These are phyloP conservation scores for Agriopis marginaria DNA, from an alignment of 2,888 invertebrate species.

Conservation along the genomic window DNA sequence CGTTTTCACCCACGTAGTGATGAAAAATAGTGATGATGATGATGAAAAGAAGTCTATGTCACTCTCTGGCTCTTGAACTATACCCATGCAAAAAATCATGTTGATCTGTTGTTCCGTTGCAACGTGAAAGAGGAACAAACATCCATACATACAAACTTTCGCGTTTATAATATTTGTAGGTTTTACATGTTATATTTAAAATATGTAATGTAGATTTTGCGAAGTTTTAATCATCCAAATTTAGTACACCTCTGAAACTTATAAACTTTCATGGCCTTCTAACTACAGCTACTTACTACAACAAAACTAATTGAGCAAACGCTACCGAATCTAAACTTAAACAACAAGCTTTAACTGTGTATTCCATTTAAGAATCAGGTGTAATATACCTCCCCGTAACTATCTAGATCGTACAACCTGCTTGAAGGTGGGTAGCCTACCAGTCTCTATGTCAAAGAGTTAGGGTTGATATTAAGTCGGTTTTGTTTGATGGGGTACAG, in stretches of 20 bases:
- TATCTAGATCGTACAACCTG: conserved; percentile 30
- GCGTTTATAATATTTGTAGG: too few relatives aligned
- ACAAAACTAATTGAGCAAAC: conserved; percentile 42
- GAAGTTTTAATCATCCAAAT: conserved; percentile 11
- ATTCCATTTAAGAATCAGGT: conserved; percentile 48
- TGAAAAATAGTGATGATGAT: too few relatives aligned
- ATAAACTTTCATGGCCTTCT: conserved; percentile 18
- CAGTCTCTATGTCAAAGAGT: conserved; percentile 15
- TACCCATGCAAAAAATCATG: too few relatives aligned
- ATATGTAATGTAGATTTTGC: neutral
- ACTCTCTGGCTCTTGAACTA: too few relatives aligned
- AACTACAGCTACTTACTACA: conserved; percentile 29
- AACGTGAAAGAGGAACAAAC: too few relatives aligned
- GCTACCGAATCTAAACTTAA: conserved; percentile 40
- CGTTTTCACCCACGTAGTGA: too few relatives aligned
- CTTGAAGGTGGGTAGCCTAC: neutral
- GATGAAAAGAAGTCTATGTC: too few relatives aligned
- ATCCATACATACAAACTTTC: too few relatives aligned
- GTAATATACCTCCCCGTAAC: conserved; percentile 37
- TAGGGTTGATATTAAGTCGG: conserved; percentile 31
- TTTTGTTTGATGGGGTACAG: conserved; percentile 36
- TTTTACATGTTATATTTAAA: too few relatives aligned
- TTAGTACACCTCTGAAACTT: conserved; percentile 7
- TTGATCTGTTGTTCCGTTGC: too few relatives aligned
- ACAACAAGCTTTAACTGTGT: conserved; percentile 44